Evolutionary conservation across 2,797 vertebrate species (phyloP), one percentile per base, ranked within the genome.

Genomic region (Hipposideros larvatus): DNA sequence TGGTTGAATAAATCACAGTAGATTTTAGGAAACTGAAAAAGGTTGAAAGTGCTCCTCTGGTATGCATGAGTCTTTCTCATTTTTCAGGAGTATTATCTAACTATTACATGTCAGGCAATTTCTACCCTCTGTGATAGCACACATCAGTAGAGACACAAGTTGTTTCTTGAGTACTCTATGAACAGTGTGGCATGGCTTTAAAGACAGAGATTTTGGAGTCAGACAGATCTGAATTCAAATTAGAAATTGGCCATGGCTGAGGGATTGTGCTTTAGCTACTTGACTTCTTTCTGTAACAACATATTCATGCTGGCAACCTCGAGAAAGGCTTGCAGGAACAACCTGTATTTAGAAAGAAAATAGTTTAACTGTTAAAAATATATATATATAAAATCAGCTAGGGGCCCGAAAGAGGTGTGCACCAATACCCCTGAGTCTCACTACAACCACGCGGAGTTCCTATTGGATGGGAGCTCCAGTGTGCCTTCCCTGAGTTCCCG

Each of bases 331-430:
- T 82, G 16, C 5, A 86, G 65, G 18, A 89, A 75, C 4, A 26
- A 26, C 63, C 14, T 83, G 16, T 46, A 55, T 73, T 83, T 95
- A 82, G 19, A 82, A 94, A 82, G 71, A 95, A 93, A 95, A 78
- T 53, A 51, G 41, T 65, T 88, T 88, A 91, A 51, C 19, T 82
- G 46, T 63, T 24, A 22, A n/a, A n/a, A n/a, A n/a, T n/a, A n/a
- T n/a, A n/a, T n/a, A n/a, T n/a, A n/a, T n/a, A 84, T 82, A 87
- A 46, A 26, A 73, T 55, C 41, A 90, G 14, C 28, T 22, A 75
- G 46, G 70, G 11, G 16, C 43, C 61, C 70, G 68, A 57, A 85
- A 78, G 10, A 63, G 2, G 1, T 21, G 9, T 68, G 46, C 5
- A 21, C 19, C 11, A 34, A 37, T 57, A 7, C 11, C n/a, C 46